A percentile compares a stretch with the other conserved stretches of the same genome.
phyloP scores from a whole-genome alignment of 1,140 invertebrate species.

The Trypoxylus dichotomus region DNA sequence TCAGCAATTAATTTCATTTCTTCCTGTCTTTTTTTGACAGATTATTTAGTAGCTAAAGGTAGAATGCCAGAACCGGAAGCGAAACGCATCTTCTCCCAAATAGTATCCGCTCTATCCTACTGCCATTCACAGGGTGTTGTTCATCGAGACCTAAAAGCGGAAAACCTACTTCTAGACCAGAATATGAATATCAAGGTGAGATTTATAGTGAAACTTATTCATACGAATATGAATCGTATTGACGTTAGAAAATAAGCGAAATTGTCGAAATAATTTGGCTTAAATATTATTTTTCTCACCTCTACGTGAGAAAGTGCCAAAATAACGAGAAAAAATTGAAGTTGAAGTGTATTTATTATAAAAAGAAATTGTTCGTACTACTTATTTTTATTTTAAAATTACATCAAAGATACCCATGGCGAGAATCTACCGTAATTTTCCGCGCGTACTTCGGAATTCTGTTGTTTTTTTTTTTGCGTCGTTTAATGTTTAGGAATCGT shows the following conservation, averaged over 20 bases:
- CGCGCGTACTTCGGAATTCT: too few relatives aligned
- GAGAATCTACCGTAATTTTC: too few relatives aligned
- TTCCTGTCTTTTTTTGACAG: slow-evolving; percentile 54
- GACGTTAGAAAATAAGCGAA: not conserved
- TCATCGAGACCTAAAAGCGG: slow-evolving; percentile 95
- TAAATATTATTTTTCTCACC: not conserved
- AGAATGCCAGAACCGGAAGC: slow-evolving; percentile 91
- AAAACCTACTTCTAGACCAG: slow-evolving; percentile 90
- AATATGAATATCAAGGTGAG: slow-evolving; percentile 88
- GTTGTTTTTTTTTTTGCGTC: too few relatives aligned
- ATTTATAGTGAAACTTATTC: too few relatives aligned
- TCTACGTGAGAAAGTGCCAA: not conserved
- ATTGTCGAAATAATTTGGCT: not conserved
- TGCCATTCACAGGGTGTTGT: slow-evolving; percentile 91
- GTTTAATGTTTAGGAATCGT: not conserved
- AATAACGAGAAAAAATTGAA: not conserved
- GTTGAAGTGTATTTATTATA: not conserved
- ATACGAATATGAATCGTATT: not conserved
- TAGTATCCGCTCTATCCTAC: slow-evolving; percentile 93
- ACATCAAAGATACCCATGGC: too few relatives aligned
- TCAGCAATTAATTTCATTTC: not conserved
- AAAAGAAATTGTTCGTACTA: too few relatives aligned
- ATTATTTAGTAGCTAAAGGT: slow-evolving; percentile 90
- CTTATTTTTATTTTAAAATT: too few relatives aligned
- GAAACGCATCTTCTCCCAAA: slow-evolving; percentile 89